Evolutionary conservation across 2,113 vertebrate genomes (phyloP), one percentile per base, ranked within the genome.

Genomic region (Mugil cephalus): DNA sequence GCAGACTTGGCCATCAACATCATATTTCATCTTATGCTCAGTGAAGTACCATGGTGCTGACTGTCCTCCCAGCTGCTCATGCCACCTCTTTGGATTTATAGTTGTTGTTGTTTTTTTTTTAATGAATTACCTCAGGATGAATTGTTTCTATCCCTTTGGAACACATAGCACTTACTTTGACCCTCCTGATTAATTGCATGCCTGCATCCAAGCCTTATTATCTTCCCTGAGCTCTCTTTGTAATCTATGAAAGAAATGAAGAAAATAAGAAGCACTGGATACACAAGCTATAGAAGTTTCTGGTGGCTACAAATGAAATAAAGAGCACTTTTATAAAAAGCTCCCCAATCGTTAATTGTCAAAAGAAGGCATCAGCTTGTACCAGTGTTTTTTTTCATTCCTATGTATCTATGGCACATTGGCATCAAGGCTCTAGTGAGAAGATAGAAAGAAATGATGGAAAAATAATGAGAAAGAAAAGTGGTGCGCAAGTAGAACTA

Each of bases 311-410:
- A 1, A 3, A 30, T 30, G 21, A 30, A 64, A 51, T 7, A 71
- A 42, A 18, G 61, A 17, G 52, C 19, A 30, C 58, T 61, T n/a
- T 61, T 65, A 70, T 62, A 56, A 71, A 61, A 56, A n/a, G 21
- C 15, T 45, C 66, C 39, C 48, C 67, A 69, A 59, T 76, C 76
- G 79, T 85, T 85, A 87, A 82, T 90, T 88, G 70, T 80, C 65
- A 78, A 71, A 88, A 63, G 54, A 76, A 79, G 48, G 60, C 67
- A 76, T 91, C 76, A 88, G 66, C 68, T 54, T 42, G 68, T 42
- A 64, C 59, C 34, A 62, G 68, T 61, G 36, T 60, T 69, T 13
- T 30, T 38, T 71, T 53, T 63, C 18, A 4, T 54, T 61, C 18
- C n/a, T 8, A 34, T n/a, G 15, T 18, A 51, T 76, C 50, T 75